A percentile compares a stretch with the other conserved stretches of the same genome.
These are phyloP conservation scores for Pipistrellus pipistrellus DNA, from an alignment of 2,797 vertebrate species.

Conservation along the genomic window DNA sequence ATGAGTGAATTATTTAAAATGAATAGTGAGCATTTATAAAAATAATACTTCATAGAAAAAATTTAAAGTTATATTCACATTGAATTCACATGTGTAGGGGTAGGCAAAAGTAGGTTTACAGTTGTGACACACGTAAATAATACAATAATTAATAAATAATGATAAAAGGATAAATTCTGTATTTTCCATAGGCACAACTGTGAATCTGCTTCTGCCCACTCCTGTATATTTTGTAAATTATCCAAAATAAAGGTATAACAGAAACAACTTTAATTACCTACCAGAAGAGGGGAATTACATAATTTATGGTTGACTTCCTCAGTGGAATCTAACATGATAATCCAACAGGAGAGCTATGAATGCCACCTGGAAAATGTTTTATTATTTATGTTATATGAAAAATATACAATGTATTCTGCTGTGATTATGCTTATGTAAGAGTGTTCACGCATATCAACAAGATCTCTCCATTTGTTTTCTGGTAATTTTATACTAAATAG, in stretches of 20 bases:
- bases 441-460: background rate
- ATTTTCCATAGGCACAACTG: background rate
- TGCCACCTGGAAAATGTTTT: slow-evolving; percentile 1
- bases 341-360: background rate
- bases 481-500: background rate
- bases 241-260: background rate
- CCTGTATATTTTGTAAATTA: background rate
- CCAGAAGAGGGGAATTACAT: background rate
- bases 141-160: background rate
- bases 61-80: background rate
- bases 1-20: background rate
- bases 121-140: background rate
- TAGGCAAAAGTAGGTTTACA: background rate
- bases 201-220: background rate
- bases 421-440: background rate
- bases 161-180: background rate
- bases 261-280: background rate
- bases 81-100: background rate
- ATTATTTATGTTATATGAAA: background rate
- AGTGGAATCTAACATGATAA: background rate
- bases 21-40: slow-evolving; percentile 19
- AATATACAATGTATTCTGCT: background rate
- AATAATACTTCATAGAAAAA: slow-evolving; percentile 40
- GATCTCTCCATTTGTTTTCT: background rate
- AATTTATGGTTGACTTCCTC: background rate